Evolutionary conservation across 2,113 vertebrate genomes (phyloP).

Genomic region (Mesoclemmys tuberculata): DNA sequence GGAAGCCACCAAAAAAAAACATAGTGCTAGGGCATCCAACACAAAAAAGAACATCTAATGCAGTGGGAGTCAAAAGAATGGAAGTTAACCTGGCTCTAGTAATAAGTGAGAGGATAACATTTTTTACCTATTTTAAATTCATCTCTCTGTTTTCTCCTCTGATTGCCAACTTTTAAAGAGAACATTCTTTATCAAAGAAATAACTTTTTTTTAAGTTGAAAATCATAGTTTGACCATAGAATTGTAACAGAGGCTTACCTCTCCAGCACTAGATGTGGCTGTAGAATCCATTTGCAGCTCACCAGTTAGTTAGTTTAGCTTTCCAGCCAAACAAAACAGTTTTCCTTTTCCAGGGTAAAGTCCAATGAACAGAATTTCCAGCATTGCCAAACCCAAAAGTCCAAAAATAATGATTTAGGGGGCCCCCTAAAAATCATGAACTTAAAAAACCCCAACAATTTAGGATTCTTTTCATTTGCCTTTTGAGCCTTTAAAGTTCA

Average conservation of each 20-base stretch:
- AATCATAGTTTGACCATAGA: background rate
- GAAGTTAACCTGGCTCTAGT: constrained; percentile 26
- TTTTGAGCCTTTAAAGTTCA: background rate
- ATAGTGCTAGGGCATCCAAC: background rate
- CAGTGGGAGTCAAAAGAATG: background rate
- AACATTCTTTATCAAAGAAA: background rate
- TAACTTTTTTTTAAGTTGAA: background rate
- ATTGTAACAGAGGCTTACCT: background rate
- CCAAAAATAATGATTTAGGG: background rate
- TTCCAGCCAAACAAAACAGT: background rate
- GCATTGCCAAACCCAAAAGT: background rate
- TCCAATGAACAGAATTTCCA: background rate
- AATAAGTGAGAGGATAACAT: background rate
- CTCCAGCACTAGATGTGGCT: constrained; percentile 3
- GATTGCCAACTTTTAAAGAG: background rate
- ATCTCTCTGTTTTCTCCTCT: background rate
- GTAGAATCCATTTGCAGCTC: constrained; percentile 21
- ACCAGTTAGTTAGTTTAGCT: background rate
- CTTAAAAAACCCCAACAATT: background rate
- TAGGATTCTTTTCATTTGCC: background rate
- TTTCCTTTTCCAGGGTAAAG: background rate
- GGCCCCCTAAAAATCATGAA: background rate
- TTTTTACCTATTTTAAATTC: background rate
- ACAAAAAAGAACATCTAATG: background rate
- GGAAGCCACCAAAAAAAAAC: background rate